Evolutionary conservation across 1,140 invertebrate species (phyloP), one percentile per base, ranked within the genome.

Genomic region (Agraylea sexmaculata): DNA sequence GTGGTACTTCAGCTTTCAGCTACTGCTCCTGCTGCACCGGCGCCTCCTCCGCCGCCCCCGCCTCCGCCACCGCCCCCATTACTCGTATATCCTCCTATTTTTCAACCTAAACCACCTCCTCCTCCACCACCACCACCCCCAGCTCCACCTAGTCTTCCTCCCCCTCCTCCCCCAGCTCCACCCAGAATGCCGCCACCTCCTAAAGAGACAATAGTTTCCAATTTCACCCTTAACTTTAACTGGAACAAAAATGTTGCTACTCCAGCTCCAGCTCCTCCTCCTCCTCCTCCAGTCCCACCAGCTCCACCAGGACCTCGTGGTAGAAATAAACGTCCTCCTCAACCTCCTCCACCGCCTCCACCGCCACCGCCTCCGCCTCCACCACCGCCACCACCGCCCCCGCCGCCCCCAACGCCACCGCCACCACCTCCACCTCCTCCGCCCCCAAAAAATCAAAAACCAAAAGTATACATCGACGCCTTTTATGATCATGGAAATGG

Each of bases 381-480:
- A 41, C 37, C 27, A 41, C 44, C 16, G 33, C 45, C 45, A 3
- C 41, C 42, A 47, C 46, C 42, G 42, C 46, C 17, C 40, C 53
- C 37, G 36, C 42, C 36, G 30, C 42, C 8, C 1, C 44, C 42
- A 17, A 41, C 52, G 27, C 51, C 55, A 40, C 46, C 3, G 41
- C 42, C 15, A 51, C 50, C 10, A 46, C 25, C 49, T 43, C 7
- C 48, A 48, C 29, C 53, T 53, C 0, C 57, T 56, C 25, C 48
- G 53, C 23, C 62, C 55, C 8, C 55, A 50, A 18, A 49, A 45
- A 22, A 38, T 2, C 54, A 57, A 10, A 52, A 54, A 3, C 63
- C 64, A 2, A 60, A 62, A 16, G 62, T 67, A 6, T 67, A 58
- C 43, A 57, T 67, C 12, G 63, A 67, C 34, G 64, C 64, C 4